These are phyloP conservation scores for Rhegmatorhina hoffmannsi DNA, from an alignment of 2,113 vertebrate species.

Conservation along the genomic window DNA sequence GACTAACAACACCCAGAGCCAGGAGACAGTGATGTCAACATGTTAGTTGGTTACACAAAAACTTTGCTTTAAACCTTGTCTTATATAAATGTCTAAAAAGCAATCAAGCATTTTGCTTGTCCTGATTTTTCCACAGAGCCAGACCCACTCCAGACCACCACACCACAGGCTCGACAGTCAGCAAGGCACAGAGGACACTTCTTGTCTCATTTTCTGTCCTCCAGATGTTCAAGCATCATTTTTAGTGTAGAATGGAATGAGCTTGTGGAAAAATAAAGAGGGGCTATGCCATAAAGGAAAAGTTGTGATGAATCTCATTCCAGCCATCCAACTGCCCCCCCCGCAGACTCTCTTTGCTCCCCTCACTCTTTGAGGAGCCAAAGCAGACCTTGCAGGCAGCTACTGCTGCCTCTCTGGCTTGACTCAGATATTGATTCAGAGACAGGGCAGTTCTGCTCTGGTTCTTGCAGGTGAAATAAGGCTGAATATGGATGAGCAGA, in stretches of 20 bases:
- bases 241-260: background rate
- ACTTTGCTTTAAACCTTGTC: background rate
- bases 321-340: background rate
- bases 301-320: background rate
- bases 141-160: background rate
- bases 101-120: background rate
- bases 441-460: background rate
- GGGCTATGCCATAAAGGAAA: background rate
- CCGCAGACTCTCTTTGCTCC: background rate
- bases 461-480: slow-evolving; percentile 6
- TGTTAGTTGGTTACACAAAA: background rate
- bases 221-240: background rate
- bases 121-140: background rate
- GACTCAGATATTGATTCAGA: background rate
- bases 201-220: background rate
- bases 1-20: background rate
- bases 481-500: slow-evolving; percentile 45
- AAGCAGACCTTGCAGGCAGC: background rate
- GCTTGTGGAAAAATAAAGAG: background rate
- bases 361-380: background rate
- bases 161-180: background rate
- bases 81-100: background rate
- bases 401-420: background rate
- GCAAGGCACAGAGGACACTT: background rate
- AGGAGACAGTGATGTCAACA: background rate